Base-by-base conservation (phyloP, 2,113 vertebrate species). In the Hypomesus transpacificus region DNA sequence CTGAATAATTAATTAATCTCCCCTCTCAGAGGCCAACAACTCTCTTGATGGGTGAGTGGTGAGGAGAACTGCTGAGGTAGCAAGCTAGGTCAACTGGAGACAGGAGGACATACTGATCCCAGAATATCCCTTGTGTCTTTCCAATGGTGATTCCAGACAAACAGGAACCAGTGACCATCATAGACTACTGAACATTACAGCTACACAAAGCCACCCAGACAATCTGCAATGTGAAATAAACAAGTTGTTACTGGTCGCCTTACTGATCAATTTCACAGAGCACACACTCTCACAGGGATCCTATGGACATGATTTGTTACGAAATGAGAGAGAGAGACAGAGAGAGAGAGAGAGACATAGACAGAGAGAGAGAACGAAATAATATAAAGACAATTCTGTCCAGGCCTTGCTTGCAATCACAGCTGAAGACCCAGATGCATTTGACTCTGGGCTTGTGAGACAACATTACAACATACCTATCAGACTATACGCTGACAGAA, bases 391-490 rank as follows among this genome's bases (percentile, higher is more conserved):
- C 51, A 68, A 61, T 57, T 53, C 21, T 16, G 20, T 24, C 17
- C 64, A 53, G 59, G 9, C 20, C 34, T 46, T 21, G 53, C 24
- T 46, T 21, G 59, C 26, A 18, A 71, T 75, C 69, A 69, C 18
- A 39, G 26, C 18, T 16, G 60, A 46, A 75, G 66, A 79, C 69
- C 68, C 53, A 69, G 66, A 70, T 73, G 74, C 39, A 61, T 73
- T 63, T 73, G 66, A 73, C 69, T 80, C 68, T 71, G n/a, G 14
- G 66, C 68, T 24, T 50, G n/a, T 75, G 64, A 68, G 59, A 28
- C 13, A 26, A 4, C 13, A 26, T 5, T 22, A 28, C 13, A 26
- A 4, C 13, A 26, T 5, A 26, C 14, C 59, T 16, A 11, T 61
- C 14, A 26, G 26, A 20, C 21, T n/a, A 22, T 46, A 46, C 2